Conservation (phyloP, 2,797 vertebrate genomes). For the Melanotaenia pygmaea region DNA sequence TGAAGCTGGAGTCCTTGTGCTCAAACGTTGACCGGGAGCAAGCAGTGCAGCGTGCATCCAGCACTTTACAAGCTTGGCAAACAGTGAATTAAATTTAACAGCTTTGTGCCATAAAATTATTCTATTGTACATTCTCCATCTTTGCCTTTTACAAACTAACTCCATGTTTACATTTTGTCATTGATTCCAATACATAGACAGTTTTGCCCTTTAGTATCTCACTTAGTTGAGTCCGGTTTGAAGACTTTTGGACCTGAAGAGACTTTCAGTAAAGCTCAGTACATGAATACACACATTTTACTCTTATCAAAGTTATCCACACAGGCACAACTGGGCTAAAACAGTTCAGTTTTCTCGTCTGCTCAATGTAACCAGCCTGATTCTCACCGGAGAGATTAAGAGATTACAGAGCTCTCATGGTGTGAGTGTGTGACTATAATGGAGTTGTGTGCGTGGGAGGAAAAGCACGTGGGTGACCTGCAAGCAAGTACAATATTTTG, state of each 20-base stretch:
- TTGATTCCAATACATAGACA: slow-evolving; percentile 8
- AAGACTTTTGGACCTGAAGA: slow-evolving; percentile 21
- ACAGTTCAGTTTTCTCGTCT: slow-evolving; percentile 32
- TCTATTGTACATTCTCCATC: slow-evolving; percentile 14
- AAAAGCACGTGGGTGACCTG: slow-evolving; percentile 29
- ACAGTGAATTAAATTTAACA: slow-evolving; percentile 2
- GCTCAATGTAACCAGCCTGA: slow-evolving; percentile 34
- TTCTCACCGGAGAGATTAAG: slow-evolving; percentile 74
- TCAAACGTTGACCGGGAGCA: neutral
- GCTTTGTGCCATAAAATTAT: neutral
- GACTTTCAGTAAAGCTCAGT: slow-evolving; percentile 10
- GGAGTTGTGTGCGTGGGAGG: slow-evolving; percentile 31
- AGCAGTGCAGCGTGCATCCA: neutral
- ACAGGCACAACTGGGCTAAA: slow-evolving; percentile 33
- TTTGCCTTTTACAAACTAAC: neutral
- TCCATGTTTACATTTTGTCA: neutral
- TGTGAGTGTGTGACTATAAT: slow-evolving; percentile 27
- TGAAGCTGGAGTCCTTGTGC: slow-evolving; percentile 18
- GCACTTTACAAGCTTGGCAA: slow-evolving; percentile 9
- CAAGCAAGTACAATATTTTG: slow-evolving; percentile 20
- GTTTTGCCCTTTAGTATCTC: neutral
- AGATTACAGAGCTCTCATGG: slow-evolving; percentile 66
- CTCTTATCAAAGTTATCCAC: slow-evolving; percentile 4
- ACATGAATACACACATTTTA: slow-evolving; percentile 3
- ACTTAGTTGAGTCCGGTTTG: slow-evolving; percentile 7